Evolutionary conservation across 1,140 invertebrate species (phyloP).

Genomic region (Aphidius gifuensis): DNA sequence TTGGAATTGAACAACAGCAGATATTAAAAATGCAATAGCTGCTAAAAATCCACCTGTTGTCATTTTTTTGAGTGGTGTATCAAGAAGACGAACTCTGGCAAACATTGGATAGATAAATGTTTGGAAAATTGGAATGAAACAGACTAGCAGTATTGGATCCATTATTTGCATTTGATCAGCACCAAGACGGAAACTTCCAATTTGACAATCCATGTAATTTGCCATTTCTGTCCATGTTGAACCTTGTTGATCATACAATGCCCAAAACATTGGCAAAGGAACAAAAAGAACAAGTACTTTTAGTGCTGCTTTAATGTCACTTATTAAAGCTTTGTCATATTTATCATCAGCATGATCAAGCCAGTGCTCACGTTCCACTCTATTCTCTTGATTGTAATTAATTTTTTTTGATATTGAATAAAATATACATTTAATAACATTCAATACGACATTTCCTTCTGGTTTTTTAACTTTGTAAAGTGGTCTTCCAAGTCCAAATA

Average conservation of each 20-base stretch:
- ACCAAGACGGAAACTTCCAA: conserved; percentile 68
- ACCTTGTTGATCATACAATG: conserved; percentile 83
- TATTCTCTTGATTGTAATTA: conserved; percentile 46
- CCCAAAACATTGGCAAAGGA: conserved; percentile 87
- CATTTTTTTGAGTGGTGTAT: conserved; percentile 73
- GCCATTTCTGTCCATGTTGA: conserved; percentile 96
- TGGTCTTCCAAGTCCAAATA: conserved; percentile 76
- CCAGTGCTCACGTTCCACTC: conserved; percentile 65
- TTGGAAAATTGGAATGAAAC: conserved; percentile 86
- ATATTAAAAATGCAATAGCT: conserved; percentile 80
- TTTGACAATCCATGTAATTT: conserved; percentile 79
- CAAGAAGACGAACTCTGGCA: conserved; percentile 53
- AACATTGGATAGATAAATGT: conserved; percentile 64
- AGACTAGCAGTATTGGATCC: conserved; percentile 81
- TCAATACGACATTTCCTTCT: conserved; percentile 76
- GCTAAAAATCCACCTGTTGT: conserved; percentile 80
- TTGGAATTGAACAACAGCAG: conserved; percentile 78
- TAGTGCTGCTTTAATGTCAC: conserved; percentile 73
- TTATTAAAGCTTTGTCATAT: conserved; percentile 66
- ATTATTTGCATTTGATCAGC: conserved; percentile 90
- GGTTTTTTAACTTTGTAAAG: conserved; percentile 77
- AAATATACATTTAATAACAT: conserved; percentile 72
- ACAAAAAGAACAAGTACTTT: conserved; percentile 74
- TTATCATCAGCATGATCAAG: conserved; percentile 72
- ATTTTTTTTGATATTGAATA: conserved; percentile 45